Evolutionary conservation across 2,113 vertebrate species (phyloP).

Genomic region (Proteles cristata): DNA sequence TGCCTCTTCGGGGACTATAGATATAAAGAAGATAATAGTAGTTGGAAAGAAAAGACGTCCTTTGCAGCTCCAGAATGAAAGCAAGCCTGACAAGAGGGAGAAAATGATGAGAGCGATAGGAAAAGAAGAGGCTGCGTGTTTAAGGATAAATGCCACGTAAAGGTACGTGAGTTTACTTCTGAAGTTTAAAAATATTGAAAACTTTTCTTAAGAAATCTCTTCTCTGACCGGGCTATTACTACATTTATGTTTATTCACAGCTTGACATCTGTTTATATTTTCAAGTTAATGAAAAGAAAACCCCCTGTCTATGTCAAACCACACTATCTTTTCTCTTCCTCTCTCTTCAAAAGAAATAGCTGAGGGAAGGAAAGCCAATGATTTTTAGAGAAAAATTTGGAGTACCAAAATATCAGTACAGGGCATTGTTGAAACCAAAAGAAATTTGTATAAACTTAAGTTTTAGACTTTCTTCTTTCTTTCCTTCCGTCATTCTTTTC

Average conservation of each 20-base stretch:
- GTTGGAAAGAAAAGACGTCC: neutral
- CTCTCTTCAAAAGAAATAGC: slow-evolving; percentile 8
- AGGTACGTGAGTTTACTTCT: neutral
- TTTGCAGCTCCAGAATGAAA: slow-evolving; percentile 26
- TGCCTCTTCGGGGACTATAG: neutral
- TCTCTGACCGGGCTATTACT: neutral
- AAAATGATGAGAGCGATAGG: neutral
- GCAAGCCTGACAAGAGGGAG: neutral
- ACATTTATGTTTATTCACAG: neutral
- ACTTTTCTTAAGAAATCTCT: neutral
- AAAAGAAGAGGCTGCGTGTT: neutral
- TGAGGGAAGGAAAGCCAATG: slow-evolving; percentile 1
- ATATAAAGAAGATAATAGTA: neutral
- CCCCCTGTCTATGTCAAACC: neutral
- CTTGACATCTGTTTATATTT: slow-evolving; percentile 22
- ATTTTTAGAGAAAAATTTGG: neutral
- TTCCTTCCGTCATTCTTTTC: too few relatives aligned
- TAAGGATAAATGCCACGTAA: neutral
- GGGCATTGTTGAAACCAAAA: neutral
- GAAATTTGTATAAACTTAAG: neutral
- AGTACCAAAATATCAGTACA: neutral
- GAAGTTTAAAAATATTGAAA: neutral
- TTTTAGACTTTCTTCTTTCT: neutral
- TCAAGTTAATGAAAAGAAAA: slow-evolving; percentile 21
- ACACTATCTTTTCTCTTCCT: neutral